Conservation (phyloP, 2,113 vertebrate species). For the Scophthalmus maximus region DNA sequence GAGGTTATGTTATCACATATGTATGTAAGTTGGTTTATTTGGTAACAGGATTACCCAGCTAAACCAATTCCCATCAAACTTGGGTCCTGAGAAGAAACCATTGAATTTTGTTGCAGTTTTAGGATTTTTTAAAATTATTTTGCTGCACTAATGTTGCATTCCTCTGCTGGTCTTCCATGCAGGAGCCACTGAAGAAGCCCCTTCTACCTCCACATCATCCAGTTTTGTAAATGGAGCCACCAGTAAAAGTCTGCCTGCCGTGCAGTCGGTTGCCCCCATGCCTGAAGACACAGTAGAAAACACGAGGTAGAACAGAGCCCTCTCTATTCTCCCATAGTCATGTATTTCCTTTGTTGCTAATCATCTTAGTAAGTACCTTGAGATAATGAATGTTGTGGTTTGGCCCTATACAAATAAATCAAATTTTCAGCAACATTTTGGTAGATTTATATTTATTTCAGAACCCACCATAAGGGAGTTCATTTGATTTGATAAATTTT, state of each 20-base stretch:
- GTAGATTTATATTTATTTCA: too few species aligned
- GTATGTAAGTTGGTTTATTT: too few species aligned
- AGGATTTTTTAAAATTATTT: too few species aligned
- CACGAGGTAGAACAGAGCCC: conserved; percentile 86
- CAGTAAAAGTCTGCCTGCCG: conserved; percentile 97
- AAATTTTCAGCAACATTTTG: too few species aligned
- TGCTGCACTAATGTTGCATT: background rate
- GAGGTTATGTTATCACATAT: too few species aligned
- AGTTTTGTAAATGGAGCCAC: conserved; percentile 97
- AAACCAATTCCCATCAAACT: too few species aligned
- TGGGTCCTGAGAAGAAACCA: too few species aligned
- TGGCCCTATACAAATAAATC: too few species aligned
- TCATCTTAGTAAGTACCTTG: too few species aligned
- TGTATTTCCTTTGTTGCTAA: background rate
- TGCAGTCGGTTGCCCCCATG: conserved; percentile 96
- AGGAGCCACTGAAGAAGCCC: conserved; percentile 91
- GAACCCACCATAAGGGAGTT: background rate
- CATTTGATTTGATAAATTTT: background rate
- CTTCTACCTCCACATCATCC: conserved; percentile 90
- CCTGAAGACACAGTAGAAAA: conserved; percentile 96
- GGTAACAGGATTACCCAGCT: too few species aligned
- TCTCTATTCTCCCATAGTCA: background rate
- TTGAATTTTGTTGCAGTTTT: too few species aligned
- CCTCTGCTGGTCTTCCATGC: conserved; percentile 56
- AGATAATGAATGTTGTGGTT: too few species aligned